Evolutionary conservation across 2,797 vertebrate species (phyloP).

Genomic region (Avahi laniger): DNA sequence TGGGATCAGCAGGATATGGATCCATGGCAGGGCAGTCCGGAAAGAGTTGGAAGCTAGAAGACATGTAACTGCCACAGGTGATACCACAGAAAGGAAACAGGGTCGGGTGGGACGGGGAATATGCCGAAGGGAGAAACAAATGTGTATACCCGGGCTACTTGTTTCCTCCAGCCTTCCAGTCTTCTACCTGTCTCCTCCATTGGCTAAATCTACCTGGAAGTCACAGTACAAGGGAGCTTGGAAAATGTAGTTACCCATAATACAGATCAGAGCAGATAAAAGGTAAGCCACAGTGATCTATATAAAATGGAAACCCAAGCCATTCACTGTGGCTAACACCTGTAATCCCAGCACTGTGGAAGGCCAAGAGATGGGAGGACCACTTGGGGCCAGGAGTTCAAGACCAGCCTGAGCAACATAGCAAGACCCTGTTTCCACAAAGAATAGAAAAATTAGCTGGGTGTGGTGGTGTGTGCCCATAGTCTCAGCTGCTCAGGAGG

Average conservation of each 20-base stretch:
- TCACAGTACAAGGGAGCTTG: background rate
- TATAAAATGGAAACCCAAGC: background rate
- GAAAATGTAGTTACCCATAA: background rate
- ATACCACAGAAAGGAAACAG: background rate
- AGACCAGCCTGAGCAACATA: no score
- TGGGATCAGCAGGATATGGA: background rate
- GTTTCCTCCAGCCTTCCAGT: background rate
- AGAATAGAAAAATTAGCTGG: no score
- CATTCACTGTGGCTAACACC: no score
- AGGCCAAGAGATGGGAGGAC: no score
- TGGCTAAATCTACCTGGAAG: background rate
- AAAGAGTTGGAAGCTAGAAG: background rate
- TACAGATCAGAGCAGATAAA: background rate
- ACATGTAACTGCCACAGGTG: background rate
- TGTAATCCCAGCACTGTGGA: no score
- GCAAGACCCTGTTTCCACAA: no score
- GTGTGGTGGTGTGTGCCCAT: no score
- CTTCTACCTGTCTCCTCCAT: background rate
- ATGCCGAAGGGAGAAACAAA: background rate
- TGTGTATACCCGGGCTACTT: background rate
- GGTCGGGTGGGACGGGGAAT: background rate
- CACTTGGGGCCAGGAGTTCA: no score
- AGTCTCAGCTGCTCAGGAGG: no score
- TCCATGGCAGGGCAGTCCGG: no score
- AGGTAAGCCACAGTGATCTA: background rate